Percentiles rank a stretch among this genome's conserved stretches.
Evolutionary conservation across 2,113 vertebrate species (phyloP).

Genomic region (Physeter macrocephalus): DNA sequence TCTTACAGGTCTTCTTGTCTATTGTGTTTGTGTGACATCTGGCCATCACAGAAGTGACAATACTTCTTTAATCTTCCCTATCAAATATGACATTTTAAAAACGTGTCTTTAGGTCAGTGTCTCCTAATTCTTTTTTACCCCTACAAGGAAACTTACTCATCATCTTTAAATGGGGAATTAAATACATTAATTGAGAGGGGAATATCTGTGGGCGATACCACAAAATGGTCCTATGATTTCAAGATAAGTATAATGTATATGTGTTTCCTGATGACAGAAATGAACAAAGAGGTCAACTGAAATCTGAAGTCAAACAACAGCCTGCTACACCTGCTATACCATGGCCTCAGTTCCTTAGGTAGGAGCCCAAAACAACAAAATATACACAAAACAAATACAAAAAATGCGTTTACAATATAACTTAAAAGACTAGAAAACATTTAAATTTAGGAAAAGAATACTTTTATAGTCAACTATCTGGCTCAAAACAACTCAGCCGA

Average conservation of each 20-base stretch:
- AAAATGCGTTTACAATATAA: neutral
- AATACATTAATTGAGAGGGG: neutral
- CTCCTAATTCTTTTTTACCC: neutral
- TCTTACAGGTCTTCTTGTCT: neutral
- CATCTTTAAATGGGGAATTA: neutral
- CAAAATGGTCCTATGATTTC: neutral
- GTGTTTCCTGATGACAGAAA: neutral
- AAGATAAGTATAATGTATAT: neutral
- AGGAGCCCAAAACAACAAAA: neutral
- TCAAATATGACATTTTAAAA: neutral
- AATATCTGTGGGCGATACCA: neutral
- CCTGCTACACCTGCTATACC: neutral
- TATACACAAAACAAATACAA: neutral
- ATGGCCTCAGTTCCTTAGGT: neutral
- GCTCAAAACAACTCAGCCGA: neutral
- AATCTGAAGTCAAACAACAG: neutral
- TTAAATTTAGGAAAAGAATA: constrained; percentile 1
- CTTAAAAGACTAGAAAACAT: neutral
- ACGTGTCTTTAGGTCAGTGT: neutral
- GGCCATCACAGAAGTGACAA: neutral
- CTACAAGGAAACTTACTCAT: neutral
- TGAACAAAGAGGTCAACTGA: neutral
- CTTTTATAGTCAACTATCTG: neutral
- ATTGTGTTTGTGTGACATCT: neutral
- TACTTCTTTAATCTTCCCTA: neutral